phyloP scores from a whole-genome alignment of 2,888 invertebrate species.

The Deroplatys truncata region DNA sequence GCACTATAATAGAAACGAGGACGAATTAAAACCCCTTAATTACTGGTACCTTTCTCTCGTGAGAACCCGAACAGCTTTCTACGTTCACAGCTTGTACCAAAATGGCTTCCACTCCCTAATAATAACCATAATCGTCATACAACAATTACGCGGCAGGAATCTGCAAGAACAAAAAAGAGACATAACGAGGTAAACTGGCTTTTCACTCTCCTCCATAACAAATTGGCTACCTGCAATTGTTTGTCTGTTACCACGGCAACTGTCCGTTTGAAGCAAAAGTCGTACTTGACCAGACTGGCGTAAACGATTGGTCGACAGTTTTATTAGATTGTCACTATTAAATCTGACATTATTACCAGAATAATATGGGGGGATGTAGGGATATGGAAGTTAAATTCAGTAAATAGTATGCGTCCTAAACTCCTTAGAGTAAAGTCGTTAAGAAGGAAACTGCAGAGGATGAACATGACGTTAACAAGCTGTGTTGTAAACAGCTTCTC shows the following conservation, averaged over 20 bases:
- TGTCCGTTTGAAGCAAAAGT: not conserved
- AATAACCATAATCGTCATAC: not conserved
- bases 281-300: too few species aligned
- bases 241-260: not conserved
- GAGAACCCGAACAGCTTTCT: not conserved
- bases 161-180: not conserved
- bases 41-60: not conserved
- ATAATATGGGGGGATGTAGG: too few species aligned
- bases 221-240: not conserved
- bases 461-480: too few species aligned
- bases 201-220: not conserved
- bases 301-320: too few species aligned
- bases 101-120: not conserved
- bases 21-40: not conserved
- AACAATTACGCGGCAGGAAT: not conserved
- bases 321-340: too few species aligned
- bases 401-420: too few species aligned
- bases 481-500: too few species aligned
- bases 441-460: too few species aligned
- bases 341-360: too few species aligned
- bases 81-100: not conserved
- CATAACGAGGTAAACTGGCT: not conserved
- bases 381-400: too few species aligned
- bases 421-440: too few species aligned
- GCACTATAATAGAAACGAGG: not conserved